These are phyloP conservation scores for Gryllus longicercus DNA, from an alignment of 2,888 invertebrate genomes.

Conservation along the genomic window DNA sequence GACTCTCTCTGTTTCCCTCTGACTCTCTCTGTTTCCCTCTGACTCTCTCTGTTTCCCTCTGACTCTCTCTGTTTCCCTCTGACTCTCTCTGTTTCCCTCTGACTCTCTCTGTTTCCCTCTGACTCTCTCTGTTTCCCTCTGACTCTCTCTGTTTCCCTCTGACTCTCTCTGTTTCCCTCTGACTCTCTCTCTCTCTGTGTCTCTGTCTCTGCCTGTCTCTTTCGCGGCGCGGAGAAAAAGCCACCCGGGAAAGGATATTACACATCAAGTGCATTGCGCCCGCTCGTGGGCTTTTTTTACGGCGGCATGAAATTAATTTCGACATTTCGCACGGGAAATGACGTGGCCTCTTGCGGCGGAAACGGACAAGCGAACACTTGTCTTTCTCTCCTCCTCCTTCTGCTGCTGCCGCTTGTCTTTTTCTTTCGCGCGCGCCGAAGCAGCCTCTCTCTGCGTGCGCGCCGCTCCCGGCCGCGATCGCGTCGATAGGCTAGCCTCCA, in stretches of 20 bases:
- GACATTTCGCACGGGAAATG: neutral
- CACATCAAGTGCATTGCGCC: neutral
- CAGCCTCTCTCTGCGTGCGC: no score
- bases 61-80: neutral
- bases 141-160: neutral
- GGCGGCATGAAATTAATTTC: neutral
- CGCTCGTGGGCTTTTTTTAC: neutral
- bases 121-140: neutral
- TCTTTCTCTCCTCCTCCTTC: neutral
- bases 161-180: no score
- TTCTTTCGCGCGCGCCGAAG: no score
- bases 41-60: neutral
- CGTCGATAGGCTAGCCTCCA: no score
- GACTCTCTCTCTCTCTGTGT: neutral
- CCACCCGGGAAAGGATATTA: neutral
- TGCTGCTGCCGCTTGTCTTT: no score
- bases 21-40: no score
- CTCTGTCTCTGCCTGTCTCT: neutral
- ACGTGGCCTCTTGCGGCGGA: neutral
- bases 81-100: no score
- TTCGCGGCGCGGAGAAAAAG: no score
- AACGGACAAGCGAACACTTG: constrained; percentile 4
- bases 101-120: no score
- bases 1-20: neutral
- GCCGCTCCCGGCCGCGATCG: no score